Base-by-base conservation (phyloP, 2,113 vertebrate genomes). In the Leiothrix lutea region DNA sequence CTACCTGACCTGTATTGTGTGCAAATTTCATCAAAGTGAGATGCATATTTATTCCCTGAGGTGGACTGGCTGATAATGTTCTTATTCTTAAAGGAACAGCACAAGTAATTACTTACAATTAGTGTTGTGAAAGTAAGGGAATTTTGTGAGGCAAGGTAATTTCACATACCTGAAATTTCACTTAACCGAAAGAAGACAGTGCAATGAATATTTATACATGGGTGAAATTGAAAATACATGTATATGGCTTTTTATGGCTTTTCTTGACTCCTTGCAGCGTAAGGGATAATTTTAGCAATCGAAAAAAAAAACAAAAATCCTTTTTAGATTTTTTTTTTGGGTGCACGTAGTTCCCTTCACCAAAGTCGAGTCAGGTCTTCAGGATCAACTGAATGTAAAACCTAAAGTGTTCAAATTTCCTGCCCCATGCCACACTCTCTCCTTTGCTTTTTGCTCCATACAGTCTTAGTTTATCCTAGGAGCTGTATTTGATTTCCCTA, bases 1-100 rank as follows among this genome's bases (percentile, higher is more conserved):
- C 96, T 94, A 97, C 81, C 96, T 96, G 96, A 97, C 97, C 95
- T 96, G 96, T 85, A 95, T 96, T 94, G 96, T 97, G 97, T 97
- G 96, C 97, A 97, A 96, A 98, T 98, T 97, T 97, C 97, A 96
- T 69, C 94, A 93, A 97, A 95, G 87, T 66, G 58, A 88, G 93
- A 95, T 97, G 96, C 65, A 72, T 96, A 93, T 96, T 97, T 97
- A 95, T 97, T 96, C 95, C 93, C 88, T 12, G 85, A 96, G 96
- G 86, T 95, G 62, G 81, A 79, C 74, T 86, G 80, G 77, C 80
- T 84, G 88, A 84, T 94, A 61, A 87, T 88, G 83, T 97, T 98
- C 94, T 97, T 94, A 93, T 96, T 94, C 91, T 97, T 96, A 92
- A 93, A 91, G 96, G 90, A 92, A 89, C 96, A 94, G 85, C 26